Conservation (phyloP, 2,888 invertebrate genomes). For the Apodemia mormo region DNA sequence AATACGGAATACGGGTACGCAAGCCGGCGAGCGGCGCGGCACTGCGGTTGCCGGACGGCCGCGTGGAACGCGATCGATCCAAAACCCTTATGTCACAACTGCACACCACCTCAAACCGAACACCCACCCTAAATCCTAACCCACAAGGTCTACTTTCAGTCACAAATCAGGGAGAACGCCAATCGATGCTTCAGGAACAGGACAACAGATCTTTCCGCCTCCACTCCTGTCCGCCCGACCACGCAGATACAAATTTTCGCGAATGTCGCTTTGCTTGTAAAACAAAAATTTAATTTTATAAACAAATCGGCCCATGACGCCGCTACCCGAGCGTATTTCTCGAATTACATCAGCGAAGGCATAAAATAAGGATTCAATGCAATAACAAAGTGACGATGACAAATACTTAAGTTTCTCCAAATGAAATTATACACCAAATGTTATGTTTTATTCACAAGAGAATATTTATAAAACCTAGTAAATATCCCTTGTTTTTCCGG, state of each 20-base stretch:
- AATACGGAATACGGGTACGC: conserved; percentile 59
- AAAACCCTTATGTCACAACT: conserved; percentile 60
- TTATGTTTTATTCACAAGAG: not conserved
- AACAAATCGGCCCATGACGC: conserved; percentile 48
- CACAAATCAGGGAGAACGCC: conserved; percentile 46
- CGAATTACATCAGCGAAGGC: conserved; percentile 54
- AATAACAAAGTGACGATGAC: conserved; percentile 26
- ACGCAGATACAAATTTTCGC: conserved; percentile 58
- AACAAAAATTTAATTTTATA: conserved; percentile 58
- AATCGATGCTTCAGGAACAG: conserved; percentile 79
- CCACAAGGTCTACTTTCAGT: conserved; percentile 43
- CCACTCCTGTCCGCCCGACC: conserved; percentile 58
- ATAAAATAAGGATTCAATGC: conserved; percentile 46
- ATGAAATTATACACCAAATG: conserved; percentile 13
- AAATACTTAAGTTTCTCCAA: not conserved
- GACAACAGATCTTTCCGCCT: conserved; percentile 75
- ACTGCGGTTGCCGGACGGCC: conserved; percentile 72
- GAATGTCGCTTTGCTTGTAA: conserved; percentile 55
- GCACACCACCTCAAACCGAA: conserved; percentile 42
- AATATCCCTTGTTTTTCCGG: too few species aligned
- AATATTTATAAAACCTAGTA: too few species aligned
- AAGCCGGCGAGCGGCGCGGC: conserved; percentile 72
- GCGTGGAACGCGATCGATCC: conserved; percentile 57
- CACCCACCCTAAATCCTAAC: conserved; percentile 39
- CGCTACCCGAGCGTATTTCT: conserved; percentile 45